A percentile compares a stretch with the other conserved stretches of the same genome.
Evolutionary conservation across 1,140 invertebrate species (phyloP).

Genomic region (Ostrea denselamellosa): DNA sequence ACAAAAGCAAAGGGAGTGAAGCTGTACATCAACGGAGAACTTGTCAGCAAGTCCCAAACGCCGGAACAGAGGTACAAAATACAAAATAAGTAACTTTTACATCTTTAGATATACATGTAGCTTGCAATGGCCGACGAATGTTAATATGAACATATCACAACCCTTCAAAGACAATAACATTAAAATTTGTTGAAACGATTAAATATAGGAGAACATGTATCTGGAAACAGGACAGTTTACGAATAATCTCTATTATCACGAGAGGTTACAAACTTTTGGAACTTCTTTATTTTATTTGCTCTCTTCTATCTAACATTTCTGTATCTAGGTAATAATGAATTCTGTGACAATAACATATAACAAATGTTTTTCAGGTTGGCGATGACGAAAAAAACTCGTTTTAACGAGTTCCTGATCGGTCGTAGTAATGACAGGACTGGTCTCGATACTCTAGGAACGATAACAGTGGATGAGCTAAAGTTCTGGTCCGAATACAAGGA

Average conservation of each 20-base stretch:
- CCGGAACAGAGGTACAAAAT: slow-evolving; percentile 51
- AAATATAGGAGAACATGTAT: too few species aligned
- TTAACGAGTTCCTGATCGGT: slow-evolving; percentile 72
- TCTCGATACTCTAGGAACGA: slow-evolving; percentile 56
- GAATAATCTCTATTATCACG: too few species aligned
- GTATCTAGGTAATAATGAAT: too few species aligned
- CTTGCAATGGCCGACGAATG: too few species aligned
- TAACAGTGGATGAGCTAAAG: slow-evolving; percentile 75
- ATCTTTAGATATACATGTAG: too few species aligned
- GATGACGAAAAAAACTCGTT: slow-evolving; percentile 31
- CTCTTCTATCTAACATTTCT: neutral
- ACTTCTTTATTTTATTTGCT: neutral
- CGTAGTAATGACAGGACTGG: slow-evolving; percentile 69
- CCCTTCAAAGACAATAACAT: too few species aligned
- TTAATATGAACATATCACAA: too few species aligned
- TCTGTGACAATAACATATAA: too few species aligned
- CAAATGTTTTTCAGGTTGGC: slow-evolving; percentile 47
- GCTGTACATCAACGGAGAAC: slow-evolving; percentile 74
- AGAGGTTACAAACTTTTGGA: too few species aligned
- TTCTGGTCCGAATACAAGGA: slow-evolving; percentile 71
- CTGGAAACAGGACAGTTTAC: too few species aligned
- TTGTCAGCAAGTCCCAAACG: slow-evolving; percentile 56
- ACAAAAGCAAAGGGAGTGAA: slow-evolving; percentile 62
- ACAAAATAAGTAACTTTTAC: too few species aligned
- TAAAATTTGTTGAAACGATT: too few species aligned